Percentiles rank a stretch among this genome's conserved stretches.
These are phyloP conservation scores for Dysmachus trigonus DNA, from an alignment of 2,888 invertebrate genomes.

Conservation along the genomic window DNA sequence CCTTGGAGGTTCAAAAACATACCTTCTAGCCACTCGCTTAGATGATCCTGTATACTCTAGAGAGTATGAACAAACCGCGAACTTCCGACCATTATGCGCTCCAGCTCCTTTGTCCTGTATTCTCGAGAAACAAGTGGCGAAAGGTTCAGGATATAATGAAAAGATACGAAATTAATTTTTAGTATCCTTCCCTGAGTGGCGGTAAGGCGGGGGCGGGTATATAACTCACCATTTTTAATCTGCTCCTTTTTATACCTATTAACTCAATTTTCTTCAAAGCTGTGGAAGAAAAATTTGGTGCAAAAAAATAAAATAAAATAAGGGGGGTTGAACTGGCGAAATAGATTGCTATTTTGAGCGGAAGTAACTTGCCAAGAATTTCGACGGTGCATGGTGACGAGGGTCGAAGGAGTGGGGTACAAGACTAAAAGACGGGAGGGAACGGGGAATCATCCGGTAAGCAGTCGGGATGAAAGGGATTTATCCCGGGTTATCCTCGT, in stretches of 20 bases:
- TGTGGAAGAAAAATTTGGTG: not conserved
- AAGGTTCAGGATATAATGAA: conserved; percentile 3
- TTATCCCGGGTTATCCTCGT: not conserved
- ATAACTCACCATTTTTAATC: conserved; percentile 14
- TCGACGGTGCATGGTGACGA: not conserved
- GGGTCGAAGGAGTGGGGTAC: not conserved
- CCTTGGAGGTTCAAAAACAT: not conserved
- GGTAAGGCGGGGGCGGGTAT: not conserved
- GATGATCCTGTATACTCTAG: not conserved
- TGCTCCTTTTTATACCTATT: conserved; percentile 26
- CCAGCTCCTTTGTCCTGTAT: not conserved
- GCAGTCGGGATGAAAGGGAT: conserved; percentile 30
- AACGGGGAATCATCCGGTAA: not conserved
- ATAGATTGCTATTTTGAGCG: conserved; percentile 40
- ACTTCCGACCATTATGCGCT: not conserved
- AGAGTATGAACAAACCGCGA: not conserved
- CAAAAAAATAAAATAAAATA: not conserved
- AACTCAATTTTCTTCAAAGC: conserved; percentile 32
- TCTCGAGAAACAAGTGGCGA: not conserved
- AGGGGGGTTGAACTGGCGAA: not conserved
- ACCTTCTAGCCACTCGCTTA: not conserved
- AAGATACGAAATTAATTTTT: conserved; percentile 39
- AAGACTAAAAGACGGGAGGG: not conserved
- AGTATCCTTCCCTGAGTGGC: not conserved
- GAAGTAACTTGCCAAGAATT: conserved; percentile 39